Percentiles rank a stretch among this genome's conserved stretches.
Conservation (phyloP, 1,140 invertebrate genomes). For the Geopemphigus sp. region DNA sequence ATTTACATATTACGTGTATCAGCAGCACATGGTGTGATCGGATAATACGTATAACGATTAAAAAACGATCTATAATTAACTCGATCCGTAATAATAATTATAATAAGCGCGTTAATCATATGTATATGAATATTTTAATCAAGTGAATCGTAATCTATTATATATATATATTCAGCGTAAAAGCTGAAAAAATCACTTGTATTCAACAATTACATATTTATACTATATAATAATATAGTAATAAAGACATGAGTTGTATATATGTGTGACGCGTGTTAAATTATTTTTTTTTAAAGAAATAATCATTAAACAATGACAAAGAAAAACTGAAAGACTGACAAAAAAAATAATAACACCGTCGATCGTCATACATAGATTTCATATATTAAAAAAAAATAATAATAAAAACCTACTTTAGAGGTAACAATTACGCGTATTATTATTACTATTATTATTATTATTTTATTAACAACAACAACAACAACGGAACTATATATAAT, state of each 20-base stretch:
- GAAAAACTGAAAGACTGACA: too few species aligned
- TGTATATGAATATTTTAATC: background rate
- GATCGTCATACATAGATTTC: too few species aligned
- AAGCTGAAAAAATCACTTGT: background rate
- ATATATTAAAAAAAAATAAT: background rate
- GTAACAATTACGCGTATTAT: slow-evolving; percentile 1
- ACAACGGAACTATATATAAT: slow-evolving; percentile 23
- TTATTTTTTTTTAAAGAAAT: slow-evolving; percentile 1
- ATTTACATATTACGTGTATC: too few species aligned
- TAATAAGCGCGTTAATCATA: background rate
- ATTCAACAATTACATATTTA: slow-evolving; percentile 22
- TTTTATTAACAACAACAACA: slow-evolving; percentile 4
- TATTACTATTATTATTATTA: too few species aligned
- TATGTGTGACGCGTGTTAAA: background rate
- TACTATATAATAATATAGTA: slow-evolving; percentile 10
- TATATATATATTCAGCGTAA: background rate
- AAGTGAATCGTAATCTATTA: background rate
- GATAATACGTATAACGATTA: too few species aligned
- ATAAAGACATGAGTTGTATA: slow-evolving; percentile 18
- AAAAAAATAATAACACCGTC: too few species aligned
- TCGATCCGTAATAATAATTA: background rate
- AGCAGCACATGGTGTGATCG: too few species aligned
- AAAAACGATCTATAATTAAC: too few species aligned
- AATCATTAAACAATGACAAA: too few species aligned
- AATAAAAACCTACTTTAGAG: slow-evolving; percentile 22